These are phyloP conservation scores for Pipra filicauda DNA, from an alignment of 2,113 vertebrate genomes.

Conservation along the genomic window DNA sequence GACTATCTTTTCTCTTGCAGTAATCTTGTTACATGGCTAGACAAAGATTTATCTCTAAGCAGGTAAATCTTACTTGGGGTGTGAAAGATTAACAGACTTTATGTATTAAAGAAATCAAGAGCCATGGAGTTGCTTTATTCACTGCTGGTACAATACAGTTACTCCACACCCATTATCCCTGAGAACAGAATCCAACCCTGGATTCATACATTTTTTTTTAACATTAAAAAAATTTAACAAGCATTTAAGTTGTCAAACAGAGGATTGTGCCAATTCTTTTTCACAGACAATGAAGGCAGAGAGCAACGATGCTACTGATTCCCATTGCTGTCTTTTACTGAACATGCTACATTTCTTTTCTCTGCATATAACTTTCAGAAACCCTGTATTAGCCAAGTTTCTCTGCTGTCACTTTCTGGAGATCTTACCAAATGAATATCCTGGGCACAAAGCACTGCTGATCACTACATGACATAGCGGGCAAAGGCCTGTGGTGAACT, in stretches of 20 bases:
- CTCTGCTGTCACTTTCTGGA: not conserved
- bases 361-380: not conserved
- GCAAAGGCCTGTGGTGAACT: not conserved
- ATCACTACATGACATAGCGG: not conserved
- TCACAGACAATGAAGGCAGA: not conserved
- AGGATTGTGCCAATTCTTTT: not conserved
- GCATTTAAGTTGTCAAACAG: not conserved
- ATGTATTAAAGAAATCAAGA: not conserved
- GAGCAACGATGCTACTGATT: not conserved
- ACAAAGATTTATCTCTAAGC: not conserved
- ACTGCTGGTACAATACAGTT: not conserved
- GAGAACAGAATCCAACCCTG: not conserved
- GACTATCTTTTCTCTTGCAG: not conserved
- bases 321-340: not conserved
- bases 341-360: not conserved
- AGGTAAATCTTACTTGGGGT: not conserved
- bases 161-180: not conserved
- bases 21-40: not conserved
- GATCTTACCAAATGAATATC: not conserved
- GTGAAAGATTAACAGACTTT: not conserved
- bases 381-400: not conserved
- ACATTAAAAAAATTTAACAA: not conserved
- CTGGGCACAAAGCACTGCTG: not conserved
- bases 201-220: not conserved
- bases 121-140: not conserved